Evolutionary conservation across 2,888 invertebrate species (phyloP), one percentile per base, ranked within the genome.

Genomic region (Euproctis similis): DNA sequence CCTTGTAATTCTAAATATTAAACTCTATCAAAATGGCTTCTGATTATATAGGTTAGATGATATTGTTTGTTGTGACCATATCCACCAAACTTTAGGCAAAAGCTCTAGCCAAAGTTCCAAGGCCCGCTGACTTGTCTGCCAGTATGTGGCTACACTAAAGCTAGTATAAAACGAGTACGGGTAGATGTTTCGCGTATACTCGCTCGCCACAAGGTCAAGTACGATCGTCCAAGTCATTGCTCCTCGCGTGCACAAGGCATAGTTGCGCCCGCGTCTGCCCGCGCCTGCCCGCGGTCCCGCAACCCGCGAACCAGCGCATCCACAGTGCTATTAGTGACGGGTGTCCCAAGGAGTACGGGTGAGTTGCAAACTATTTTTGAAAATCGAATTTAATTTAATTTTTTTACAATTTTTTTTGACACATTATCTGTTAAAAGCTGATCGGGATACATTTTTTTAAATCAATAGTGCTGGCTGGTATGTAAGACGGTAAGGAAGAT

Each of bases 151-250:
- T 8, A 2, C 34, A 46, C 47, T 45, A 48, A 58, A 49, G 64
- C 60, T 53, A 63, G 76, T 82, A 82, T 82, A 82, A 76, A 82
- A 77, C 75, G 66, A 68, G 80, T 75, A 73, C 61, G 62, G 53
- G 58, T 57, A 57, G 60, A 46, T 59, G 67, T 69, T 77, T 80
- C 72, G 81, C 78, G 71, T 73, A 65, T 74, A 81, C 77, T 73
- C 60, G 62, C 59, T 53, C 43, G 58, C 53, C 52, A 58, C 80
- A 81, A 81, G 81, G 81, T 81, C 81, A 81, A 76, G 80, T 68
- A 72, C 75, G 72, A 71, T 60, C 66, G 60, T 54, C 65, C 62
- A 57, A 82, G 82, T 82, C 81, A 82, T 81, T 82, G 82, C 81
- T 77, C 81, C 57, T 61, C 65, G 61, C 58, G 52, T 48, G 53